Evolutionary conservation across 2,113 vertebrate genomes (phyloP).

Genomic region (Lophochroa leadbeateri): DNA sequence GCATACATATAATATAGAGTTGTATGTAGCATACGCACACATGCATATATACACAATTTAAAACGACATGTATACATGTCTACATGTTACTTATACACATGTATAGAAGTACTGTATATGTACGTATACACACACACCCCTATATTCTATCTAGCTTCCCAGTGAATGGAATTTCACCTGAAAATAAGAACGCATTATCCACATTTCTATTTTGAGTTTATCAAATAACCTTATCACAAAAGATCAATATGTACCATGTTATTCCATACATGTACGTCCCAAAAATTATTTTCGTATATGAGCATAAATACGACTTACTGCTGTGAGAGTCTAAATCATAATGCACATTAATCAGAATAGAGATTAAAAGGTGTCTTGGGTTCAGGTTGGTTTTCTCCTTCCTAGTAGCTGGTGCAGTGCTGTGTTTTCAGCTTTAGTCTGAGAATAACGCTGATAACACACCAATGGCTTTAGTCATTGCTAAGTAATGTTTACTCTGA

Average conservation of each 20-base stretch:
- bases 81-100: background rate
- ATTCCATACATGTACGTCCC: background rate
- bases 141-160: background rate
- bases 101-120: background rate
- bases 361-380: background rate
- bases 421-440: background rate
- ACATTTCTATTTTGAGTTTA: fast-evolving
- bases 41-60: background rate
- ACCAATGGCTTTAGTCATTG: background rate
- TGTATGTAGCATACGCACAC: background rate
- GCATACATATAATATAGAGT: background rate
- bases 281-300: background rate
- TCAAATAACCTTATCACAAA: background rate
- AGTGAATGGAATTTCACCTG: background rate
- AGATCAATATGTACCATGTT: background rate
- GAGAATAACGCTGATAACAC: background rate
- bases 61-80: background rate
- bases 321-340: background rate
- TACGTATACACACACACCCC: fast-evolving
- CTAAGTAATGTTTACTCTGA: background rate
- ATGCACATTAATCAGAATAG: background rate
- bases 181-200: background rate
- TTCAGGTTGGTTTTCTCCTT: background rate
- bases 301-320: background rate
- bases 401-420: background rate